phyloP scores from a whole-genome alignment of 2,113 vertebrate species.

The Oryzias curvinotus region DNA sequence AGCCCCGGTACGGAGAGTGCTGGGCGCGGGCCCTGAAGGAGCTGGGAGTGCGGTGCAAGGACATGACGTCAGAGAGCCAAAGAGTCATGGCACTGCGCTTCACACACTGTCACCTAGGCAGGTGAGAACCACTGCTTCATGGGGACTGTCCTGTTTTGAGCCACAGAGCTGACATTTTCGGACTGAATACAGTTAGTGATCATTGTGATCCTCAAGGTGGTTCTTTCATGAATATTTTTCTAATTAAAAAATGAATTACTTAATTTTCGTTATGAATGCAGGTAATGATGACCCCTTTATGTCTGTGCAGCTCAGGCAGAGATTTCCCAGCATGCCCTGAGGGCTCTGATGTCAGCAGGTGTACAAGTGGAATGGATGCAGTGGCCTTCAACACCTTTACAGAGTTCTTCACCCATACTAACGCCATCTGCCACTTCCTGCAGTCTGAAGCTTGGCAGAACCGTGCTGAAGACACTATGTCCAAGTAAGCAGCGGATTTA shows the following conservation, averaged over 20 bases:
- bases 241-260: too few relatives aligned
- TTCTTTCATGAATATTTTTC: too few relatives aligned
- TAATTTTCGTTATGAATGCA: too few relatives aligned
- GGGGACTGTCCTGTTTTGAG: too few relatives aligned
- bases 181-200: too few relatives aligned
- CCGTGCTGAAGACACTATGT: conserved; percentile 69
- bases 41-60: conserved; percentile 62
- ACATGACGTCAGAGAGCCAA: conserved; percentile 75
- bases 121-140: conserved; percentile 41
- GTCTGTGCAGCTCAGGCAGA: conserved; percentile 72
- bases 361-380: conserved; percentile 77
- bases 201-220: too few relatives aligned
- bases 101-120: conserved; percentile 77
- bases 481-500: conserved; percentile 56
- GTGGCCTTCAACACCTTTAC: conserved; percentile 82
- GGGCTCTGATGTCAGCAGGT: conserved; percentile 71
- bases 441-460: conserved; percentile 80
- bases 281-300: background rate
- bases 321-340: conserved; percentile 76
- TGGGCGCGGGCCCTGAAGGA: conserved; percentile 71
- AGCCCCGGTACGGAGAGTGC: conserved; percentile 68
- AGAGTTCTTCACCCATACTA: conserved; percentile 83
- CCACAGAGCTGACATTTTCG: too few relatives aligned
- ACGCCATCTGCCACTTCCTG: conserved; percentile 83
- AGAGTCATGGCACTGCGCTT: conserved; percentile 72